A percentile compares a stretch with the other conserved stretches of the same genome.
Conservation (phyloP, 2,113 vertebrate genomes). For the Corythaeola cristata region DNA sequence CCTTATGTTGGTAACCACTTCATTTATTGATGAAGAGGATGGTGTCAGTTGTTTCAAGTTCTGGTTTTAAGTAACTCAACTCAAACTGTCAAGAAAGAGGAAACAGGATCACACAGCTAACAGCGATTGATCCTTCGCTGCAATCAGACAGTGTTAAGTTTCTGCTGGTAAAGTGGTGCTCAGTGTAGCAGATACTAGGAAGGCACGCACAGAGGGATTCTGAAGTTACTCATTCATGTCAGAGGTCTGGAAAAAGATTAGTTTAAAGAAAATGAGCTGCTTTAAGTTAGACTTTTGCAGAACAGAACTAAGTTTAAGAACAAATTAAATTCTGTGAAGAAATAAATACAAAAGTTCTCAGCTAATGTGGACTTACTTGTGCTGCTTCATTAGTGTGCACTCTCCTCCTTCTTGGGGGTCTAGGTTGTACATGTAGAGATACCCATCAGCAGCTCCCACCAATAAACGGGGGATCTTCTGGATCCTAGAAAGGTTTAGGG, state of each 20-base stretch:
- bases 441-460: constrained; percentile 94
- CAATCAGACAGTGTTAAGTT: background rate
- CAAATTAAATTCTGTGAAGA: background rate
- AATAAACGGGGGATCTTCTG: constrained; percentile 96
- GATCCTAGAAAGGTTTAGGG: constrained; percentile 77
- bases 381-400: constrained; percentile 97
- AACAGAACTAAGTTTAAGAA: background rate
- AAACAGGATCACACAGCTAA: background rate
- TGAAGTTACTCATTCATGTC: background rate
- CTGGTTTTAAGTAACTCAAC: background rate
- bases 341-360: background rate
- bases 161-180: background rate
- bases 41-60: background rate
- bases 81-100: background rate
- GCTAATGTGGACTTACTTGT: constrained; percentile 79
- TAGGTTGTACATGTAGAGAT: constrained; percentile 97
- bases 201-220: background rate
- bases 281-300: background rate
- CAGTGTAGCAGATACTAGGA: background rate
- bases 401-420: constrained; percentile 98
- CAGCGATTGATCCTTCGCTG: background rate
- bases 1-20: background rate
- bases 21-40: constrained; percentile 33
- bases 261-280: background rate
- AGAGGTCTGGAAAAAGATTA: background rate